These are phyloP conservation scores for Hirtodrosophila duncani DNA, from an alignment of 2,888 invertebrate species.

Conservation along the genomic window DNA sequence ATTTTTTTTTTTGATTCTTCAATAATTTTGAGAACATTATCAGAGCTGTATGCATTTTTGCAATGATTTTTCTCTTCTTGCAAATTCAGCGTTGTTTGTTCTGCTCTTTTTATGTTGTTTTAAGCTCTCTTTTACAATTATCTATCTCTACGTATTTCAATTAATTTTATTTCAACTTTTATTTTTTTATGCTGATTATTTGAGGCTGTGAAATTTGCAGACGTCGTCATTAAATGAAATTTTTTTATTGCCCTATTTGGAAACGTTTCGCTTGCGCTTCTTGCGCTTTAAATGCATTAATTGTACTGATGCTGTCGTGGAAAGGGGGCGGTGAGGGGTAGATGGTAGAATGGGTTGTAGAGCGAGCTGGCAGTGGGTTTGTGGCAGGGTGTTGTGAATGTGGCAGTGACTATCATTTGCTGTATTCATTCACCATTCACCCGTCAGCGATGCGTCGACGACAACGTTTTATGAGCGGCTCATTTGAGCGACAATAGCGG, in stretches of 20 bases:
- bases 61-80: not conserved
- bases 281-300: conserved; percentile 58
- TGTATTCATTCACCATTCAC: conserved; percentile 19
- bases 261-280: conserved; percentile 41
- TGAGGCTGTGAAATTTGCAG: conserved; percentile 56
- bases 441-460: conserved; percentile 16
- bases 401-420: conserved; percentile 44
- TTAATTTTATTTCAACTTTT: conserved; percentile 26
- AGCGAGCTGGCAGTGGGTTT: not conserved
- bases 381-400: conserved; percentile 14
- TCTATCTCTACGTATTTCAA: conserved; percentile 16
- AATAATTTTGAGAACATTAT: too few relatives aligned
- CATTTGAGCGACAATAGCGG: conserved; percentile 34
- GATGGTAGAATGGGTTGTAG: not conserved
- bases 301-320: conserved; percentile 31
- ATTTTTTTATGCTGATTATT: conserved; percentile 47
- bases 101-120: not conserved
- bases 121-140: not conserved
- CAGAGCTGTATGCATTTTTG: not conserved
- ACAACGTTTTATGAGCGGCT: conserved; percentile 52
- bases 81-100: not conserved
- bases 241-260: conserved; percentile 57
- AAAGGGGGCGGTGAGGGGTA: not conserved
- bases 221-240: conserved; percentile 54
- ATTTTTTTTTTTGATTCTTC: too few relatives aligned